These are phyloP conservation scores for Dasyurus viverrinus DNA, from an alignment of 2,113 vertebrate genomes.

Conservation along the genomic window DNA sequence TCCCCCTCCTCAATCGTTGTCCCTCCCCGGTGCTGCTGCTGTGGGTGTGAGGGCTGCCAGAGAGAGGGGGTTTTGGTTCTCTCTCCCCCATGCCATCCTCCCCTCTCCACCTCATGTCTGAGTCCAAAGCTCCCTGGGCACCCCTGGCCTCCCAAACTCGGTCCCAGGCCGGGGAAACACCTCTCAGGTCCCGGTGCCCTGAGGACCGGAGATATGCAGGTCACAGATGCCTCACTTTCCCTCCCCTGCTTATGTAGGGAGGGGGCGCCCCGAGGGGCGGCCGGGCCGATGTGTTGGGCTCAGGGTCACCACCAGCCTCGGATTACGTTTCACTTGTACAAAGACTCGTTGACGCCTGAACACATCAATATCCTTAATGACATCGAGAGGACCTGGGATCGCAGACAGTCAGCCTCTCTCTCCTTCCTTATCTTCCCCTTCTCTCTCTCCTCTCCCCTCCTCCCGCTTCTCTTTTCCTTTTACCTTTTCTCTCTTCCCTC, in stretches of 20 bases:
- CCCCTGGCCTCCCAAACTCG: neutral
- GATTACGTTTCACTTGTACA: conserved; percentile 96
- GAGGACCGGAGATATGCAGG: neutral
- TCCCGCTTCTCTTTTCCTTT: neutral
- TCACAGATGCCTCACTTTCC: neutral
- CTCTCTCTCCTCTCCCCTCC: conserved; percentile 46
- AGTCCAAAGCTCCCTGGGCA: neutral
- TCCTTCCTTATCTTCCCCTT: conserved; percentile 71
- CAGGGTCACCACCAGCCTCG: conserved; percentile 95
- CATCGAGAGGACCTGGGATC: conserved; percentile 91
- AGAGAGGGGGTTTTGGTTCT: neutral
- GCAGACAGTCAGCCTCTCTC: conserved; percentile 83
- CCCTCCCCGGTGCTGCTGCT: neutral
- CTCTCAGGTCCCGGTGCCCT: neutral
- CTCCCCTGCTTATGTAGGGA: neutral
- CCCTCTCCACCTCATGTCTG: neutral
- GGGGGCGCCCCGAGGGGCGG: neutral
- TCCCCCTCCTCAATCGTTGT: neutral
- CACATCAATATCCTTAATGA: conserved; percentile 97
- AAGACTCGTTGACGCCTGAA: conserved; percentile 97
- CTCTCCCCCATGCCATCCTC: neutral
- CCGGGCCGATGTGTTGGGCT: conserved; percentile 78
- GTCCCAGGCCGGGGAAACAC: neutral
- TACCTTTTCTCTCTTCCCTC: neutral
- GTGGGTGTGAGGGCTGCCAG: neutral